A percentile compares a stretch with the other conserved stretches of the same genome.
phyloP scores from a whole-genome alignment of 2,888 invertebrate genomes.

The Epirrita christyi region DNA sequence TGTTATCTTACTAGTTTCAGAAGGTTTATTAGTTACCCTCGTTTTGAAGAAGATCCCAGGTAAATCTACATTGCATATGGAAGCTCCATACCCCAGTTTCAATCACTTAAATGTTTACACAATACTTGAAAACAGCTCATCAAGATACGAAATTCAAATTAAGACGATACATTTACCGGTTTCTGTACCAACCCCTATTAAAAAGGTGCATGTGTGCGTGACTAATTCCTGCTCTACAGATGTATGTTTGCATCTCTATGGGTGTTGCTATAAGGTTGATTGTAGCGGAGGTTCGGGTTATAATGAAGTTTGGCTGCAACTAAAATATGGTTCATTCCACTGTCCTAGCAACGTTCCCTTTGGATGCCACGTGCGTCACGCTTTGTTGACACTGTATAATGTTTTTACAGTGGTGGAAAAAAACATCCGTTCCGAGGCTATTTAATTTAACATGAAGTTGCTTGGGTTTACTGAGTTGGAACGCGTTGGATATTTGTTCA shows the following conservation, averaged over 20 bases:
- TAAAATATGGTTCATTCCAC: conserved; percentile 38
- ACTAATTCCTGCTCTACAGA: conserved; percentile 55
- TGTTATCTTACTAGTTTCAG: too few relatives aligned
- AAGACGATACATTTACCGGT: conserved; percentile 53
- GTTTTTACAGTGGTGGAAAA: conserved; percentile 60
- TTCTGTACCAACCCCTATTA: conserved; percentile 59
- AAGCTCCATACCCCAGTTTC: conserved; percentile 2
- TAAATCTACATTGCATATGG: neutral
- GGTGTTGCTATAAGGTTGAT: conserved; percentile 16
- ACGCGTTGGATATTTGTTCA: neutral
- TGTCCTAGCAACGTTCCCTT: conserved; percentile 38
- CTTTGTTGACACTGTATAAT: conserved; percentile 51
- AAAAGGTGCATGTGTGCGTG: conserved; percentile 67
- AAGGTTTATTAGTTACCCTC: too few relatives aligned
- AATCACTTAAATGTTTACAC: conserved; percentile 36
- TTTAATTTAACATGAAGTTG: conserved; percentile 36
- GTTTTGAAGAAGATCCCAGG: neutral
- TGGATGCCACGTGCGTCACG: conserved; percentile 61
- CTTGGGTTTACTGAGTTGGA: conserved; percentile 5
- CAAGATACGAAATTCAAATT: conserved; percentile 57
- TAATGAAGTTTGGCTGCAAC: conserved; percentile 38
- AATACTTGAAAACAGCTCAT: conserved; percentile 49
- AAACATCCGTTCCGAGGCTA: conserved; percentile 52
- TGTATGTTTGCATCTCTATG: conserved; percentile 5
- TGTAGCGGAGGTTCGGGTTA: conserved; percentile 3